Percentiles rank a stretch among this genome's conserved stretches.
Evolutionary conservation across 2,888 invertebrate genomes (phyloP).

Genomic region (Oligia latruncula): DNA sequence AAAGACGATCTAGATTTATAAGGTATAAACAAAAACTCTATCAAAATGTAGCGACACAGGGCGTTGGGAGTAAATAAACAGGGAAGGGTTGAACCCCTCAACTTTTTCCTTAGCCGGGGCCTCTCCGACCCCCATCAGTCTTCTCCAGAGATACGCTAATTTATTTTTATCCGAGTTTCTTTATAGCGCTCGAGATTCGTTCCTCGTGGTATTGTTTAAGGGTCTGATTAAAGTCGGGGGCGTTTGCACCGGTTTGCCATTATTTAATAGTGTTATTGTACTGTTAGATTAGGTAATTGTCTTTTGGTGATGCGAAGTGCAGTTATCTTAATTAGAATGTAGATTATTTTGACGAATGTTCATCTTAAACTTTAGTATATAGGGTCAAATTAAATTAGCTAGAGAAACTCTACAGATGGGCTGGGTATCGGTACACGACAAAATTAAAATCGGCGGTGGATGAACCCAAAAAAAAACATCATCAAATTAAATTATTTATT

Average conservation of each 20-base stretch:
- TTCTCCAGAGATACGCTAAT: constrained; percentile 85
- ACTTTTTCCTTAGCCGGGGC: constrained; percentile 80
- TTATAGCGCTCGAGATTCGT: constrained; percentile 82
- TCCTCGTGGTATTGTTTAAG: constrained; percentile 82
- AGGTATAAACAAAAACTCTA: constrained; percentile 79
- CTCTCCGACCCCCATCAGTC: constrained; percentile 84
- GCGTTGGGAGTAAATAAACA: constrained; percentile 81
- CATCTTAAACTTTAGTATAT: background rate
- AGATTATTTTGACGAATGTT: constrained; percentile 22
- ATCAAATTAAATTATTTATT: no score
- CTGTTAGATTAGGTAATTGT: constrained; percentile 59
- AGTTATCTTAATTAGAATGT: constrained; percentile 61
- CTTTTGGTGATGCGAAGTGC: constrained; percentile 56
- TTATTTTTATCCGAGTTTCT: constrained; percentile 86
- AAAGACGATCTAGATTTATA: constrained; percentile 25
- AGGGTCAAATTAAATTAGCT: background rate
- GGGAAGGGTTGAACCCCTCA: constrained; percentile 86
- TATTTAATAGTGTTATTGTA: constrained; percentile 65
- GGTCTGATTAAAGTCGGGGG: constrained; percentile 76
- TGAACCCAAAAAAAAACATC: no score
- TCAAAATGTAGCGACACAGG: constrained; percentile 78
- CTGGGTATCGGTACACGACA: no score
- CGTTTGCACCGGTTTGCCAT: constrained; percentile 65
- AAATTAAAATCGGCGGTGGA: no score
- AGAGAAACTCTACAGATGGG: background rate